phyloP scores from a whole-genome alignment of 2,888 invertebrate genomes.

The Notocelia uddmanniana region DNA sequence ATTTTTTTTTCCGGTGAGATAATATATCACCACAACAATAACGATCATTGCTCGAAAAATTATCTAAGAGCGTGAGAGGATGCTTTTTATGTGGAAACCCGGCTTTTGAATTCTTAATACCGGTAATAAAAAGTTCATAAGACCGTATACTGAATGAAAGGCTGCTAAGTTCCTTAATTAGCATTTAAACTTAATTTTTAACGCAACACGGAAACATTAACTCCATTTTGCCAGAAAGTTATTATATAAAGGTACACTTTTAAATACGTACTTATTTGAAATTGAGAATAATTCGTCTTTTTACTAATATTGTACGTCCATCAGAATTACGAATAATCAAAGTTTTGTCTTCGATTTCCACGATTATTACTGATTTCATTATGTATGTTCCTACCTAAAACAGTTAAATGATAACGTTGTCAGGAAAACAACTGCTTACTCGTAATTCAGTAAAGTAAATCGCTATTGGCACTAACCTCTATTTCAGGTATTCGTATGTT shows the following conservation, averaged over 20 bases:
- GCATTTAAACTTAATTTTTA: background rate
- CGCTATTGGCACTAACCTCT: slow-evolving; percentile 7
- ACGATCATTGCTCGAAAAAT: slow-evolving; percentile 18
- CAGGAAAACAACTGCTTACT: background rate
- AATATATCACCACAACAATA: slow-evolving; percentile 33
- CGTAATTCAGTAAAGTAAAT: background rate
- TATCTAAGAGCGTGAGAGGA: slow-evolving; percentile 30
- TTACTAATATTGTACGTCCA: background rate
- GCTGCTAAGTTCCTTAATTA: background rate
- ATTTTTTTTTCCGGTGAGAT: slow-evolving; percentile 36
- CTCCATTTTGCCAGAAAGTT: background rate
- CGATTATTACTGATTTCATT: too few relatives aligned
- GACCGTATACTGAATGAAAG: background rate
- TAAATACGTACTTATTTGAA: too few relatives aligned
- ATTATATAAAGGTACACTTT: background rate
- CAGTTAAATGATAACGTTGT: too few relatives aligned
- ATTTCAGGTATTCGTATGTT: slow-evolving; percentile 77
- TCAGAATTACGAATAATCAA: background rate
- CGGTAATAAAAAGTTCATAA: background rate
- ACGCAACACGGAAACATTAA: background rate
- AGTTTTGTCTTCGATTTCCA: background rate
- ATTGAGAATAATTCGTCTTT: too few relatives aligned
- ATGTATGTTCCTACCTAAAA: too few relatives aligned
- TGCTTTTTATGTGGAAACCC: slow-evolving; percentile 22
- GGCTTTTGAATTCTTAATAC: slow-evolving; percentile 22